Evolutionary conservation across 2,888 invertebrate species (phyloP).

Genomic region (Baronia brevicornis): DNA sequence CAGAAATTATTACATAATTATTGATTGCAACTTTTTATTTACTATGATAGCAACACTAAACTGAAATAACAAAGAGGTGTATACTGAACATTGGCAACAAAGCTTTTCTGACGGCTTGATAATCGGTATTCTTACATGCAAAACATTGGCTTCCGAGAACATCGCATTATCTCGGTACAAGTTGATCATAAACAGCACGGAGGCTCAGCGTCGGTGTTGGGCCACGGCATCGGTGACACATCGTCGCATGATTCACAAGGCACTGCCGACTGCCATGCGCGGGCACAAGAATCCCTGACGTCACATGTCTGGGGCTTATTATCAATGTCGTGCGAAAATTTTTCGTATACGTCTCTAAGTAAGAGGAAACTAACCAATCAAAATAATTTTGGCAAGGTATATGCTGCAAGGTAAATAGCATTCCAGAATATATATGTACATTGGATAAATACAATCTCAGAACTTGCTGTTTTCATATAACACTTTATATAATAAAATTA

Average conservation of each 20-base stretch:
- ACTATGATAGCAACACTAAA: not conserved
- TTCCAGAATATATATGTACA: too few relatives aligned
- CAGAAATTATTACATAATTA: too few relatives aligned
- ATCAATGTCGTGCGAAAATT: constrained; percentile 19
- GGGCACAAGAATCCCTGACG: constrained; percentile 60
- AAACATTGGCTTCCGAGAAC: constrained; percentile 23
- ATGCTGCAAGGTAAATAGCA: too few relatives aligned
- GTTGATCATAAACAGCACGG: constrained; percentile 37
- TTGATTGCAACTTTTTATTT: too few relatives aligned
- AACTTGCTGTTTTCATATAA: too few relatives aligned
- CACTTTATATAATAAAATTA: too few relatives aligned
- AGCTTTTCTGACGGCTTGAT: too few relatives aligned
- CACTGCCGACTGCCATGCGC: constrained; percentile 46
- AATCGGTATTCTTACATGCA: constrained; percentile 22
- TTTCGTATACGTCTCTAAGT: not conserved
- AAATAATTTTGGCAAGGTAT: too few relatives aligned
- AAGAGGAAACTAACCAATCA: too few relatives aligned
- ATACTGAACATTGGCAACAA: too few relatives aligned
- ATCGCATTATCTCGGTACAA: constrained; percentile 16
- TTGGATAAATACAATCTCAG: too few relatives aligned
- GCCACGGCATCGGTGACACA: constrained; percentile 51
- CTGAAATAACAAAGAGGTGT: too few relatives aligned
- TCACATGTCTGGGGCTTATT: constrained; percentile 56
- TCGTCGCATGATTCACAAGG: constrained; percentile 58
- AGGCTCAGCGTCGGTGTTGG: constrained; percentile 23